Evolutionary conservation across 92 coral and sea anemone species (phyloP).

Genomic region (Parazoanthus atlanticus): DNA sequence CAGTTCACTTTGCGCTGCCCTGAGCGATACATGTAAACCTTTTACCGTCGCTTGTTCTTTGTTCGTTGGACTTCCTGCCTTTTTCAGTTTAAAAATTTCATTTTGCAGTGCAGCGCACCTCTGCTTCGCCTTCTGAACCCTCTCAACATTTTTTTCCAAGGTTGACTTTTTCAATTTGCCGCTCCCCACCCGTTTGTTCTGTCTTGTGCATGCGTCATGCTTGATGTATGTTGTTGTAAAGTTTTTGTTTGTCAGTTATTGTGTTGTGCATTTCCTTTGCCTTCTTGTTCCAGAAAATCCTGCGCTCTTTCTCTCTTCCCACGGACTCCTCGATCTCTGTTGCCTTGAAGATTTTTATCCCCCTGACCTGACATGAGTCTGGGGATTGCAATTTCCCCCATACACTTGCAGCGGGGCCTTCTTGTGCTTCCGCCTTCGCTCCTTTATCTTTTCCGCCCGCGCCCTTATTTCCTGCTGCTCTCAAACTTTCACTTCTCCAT

Average conservation of each 20-base stretch:
- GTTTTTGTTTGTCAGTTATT: conserved; percentile 3
- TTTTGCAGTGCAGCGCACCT: background rate
- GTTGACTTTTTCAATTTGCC: conserved; percentile 1
- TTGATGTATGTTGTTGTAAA: background rate
- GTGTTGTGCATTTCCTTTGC: background rate
- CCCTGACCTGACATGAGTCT: background rate
- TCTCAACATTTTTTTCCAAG: background rate
- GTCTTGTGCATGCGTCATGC: background rate
- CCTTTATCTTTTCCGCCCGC: no score
- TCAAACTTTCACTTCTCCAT: no score
- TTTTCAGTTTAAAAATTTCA: background rate
- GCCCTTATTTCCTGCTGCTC: no score
- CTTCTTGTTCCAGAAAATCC: background rate
- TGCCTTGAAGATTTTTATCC: background rate
- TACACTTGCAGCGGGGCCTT: no score
- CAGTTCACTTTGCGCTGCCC: background rate
- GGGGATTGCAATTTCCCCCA: background rate
- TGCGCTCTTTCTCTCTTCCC: background rate
- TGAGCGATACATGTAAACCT: background rate
- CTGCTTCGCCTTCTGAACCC: background rate
- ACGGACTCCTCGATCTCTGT: background rate
- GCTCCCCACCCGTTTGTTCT: background rate
- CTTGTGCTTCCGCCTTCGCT: no score
- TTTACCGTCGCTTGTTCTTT: background rate
- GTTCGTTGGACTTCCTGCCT: background rate